Evolutionary conservation across 2,113 vertebrate genomes (phyloP).

Genomic region (Scortum barcoo): DNA sequence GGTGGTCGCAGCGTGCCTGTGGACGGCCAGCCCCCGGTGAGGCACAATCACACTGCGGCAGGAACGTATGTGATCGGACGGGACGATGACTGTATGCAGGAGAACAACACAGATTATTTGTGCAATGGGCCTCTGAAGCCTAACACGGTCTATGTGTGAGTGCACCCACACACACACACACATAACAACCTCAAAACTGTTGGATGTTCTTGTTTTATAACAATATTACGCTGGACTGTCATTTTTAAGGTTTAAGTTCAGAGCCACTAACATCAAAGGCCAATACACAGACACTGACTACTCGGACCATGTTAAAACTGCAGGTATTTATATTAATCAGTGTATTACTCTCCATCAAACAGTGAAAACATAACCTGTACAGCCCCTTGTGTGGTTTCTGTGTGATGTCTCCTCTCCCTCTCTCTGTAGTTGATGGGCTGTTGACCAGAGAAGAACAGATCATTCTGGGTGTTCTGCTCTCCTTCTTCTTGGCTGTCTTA

Average conservation of each 20-base stretch:
- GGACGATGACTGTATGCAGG: conserved; percentile 85
- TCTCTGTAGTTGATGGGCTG: conserved; percentile 85
- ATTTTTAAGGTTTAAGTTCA: conserved; percentile 93
- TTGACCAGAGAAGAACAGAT: conserved; percentile 93
- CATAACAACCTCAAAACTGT: fast-evolving
- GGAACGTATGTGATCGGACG: conserved; percentile 91
- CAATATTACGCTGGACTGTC: neutral
- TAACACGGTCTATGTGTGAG: conserved; percentile 94
- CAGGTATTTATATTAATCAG: conserved; percentile 85
- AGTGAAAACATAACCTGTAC: neutral
- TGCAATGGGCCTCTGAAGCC: conserved; percentile 97
- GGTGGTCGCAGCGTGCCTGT: conserved; percentile 3
- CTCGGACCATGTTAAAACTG: conserved; percentile 91
- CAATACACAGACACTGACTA: conserved; percentile 97
- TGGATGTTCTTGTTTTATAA: neutral
- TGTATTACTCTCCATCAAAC: neutral
- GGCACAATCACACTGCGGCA: conserved; percentile 69
- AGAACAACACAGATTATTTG: conserved; percentile 85
- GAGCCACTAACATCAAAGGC: conserved; percentile 92
- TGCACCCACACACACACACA: conserved; percentile 59
- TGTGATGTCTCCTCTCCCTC: neutral
- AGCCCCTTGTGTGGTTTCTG: neutral
- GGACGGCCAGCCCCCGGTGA: conserved; percentile 10
- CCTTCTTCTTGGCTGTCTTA: conserved; percentile 91
- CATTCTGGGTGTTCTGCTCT: conserved; percentile 93